phyloP scores from a whole-genome alignment of 2,113 vertebrate genomes.

The Galeopterus variegatus region DNA sequence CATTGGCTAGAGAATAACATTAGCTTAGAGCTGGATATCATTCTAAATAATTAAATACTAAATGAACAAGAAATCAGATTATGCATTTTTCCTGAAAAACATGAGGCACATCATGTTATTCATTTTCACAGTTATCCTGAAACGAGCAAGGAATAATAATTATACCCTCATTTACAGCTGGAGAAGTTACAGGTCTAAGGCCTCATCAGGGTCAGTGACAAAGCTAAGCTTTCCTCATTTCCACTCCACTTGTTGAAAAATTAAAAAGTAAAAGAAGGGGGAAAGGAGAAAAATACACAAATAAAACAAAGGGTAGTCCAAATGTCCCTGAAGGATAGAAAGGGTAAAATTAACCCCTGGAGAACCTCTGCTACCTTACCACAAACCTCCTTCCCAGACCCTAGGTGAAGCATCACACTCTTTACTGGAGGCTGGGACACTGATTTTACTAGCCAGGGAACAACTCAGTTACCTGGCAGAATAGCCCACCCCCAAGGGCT shows the following conservation, averaged over 20 bases:
- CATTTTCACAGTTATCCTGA: slow-evolving; percentile 43
- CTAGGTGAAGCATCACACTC: neutral
- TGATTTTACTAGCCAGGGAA: neutral
- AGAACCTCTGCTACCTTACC: neutral
- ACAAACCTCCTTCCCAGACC: neutral
- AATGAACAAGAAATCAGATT: slow-evolving; percentile 15
- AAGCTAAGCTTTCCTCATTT: slow-evolving; percentile 33
- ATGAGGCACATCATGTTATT: neutral
- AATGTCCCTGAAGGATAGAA: neutral
- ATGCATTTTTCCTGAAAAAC: slow-evolving; percentile 30
- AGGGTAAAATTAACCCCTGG: neutral
- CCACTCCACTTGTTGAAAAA: neutral
- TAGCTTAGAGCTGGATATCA: neutral
- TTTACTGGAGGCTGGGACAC: neutral
- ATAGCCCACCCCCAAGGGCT: slow-evolving; percentile 95
- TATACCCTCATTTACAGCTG: neutral
- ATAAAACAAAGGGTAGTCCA: neutral
- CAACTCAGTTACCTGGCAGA: slow-evolving; percentile 92
- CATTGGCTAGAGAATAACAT: neutral
- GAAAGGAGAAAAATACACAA: neutral
- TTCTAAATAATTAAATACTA: slow-evolving; percentile 44
- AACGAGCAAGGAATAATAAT: slow-evolving; percentile 12
- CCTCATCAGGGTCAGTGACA: neutral
- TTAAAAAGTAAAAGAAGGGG: neutral
- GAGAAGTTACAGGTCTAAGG: slow-evolving; percentile 6